These are phyloP conservation scores for Stegophylla sp. DNA, from an alignment of 2,888 invertebrate species.

Conservation along the genomic window DNA sequence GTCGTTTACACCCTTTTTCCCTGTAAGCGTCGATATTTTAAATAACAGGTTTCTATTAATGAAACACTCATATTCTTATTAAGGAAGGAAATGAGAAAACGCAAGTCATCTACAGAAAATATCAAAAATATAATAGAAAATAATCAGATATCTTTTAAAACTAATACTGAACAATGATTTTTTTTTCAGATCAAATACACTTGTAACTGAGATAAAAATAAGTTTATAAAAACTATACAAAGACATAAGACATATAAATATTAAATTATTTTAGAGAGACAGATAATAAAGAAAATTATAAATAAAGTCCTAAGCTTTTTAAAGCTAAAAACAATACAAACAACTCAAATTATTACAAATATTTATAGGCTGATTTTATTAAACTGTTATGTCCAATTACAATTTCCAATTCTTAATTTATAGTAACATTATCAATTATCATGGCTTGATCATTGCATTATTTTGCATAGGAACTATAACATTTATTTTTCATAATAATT, in stretches of 20 bases:
- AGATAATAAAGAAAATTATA: slow-evolving; percentile 1
- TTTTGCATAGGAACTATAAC: slow-evolving; percentile 27
- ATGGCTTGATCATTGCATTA: slow-evolving; percentile 24
- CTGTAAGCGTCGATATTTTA: slow-evolving; percentile 1
- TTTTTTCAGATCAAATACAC: background rate
- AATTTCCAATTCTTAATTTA: slow-evolving; percentile 13
- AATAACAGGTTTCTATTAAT: too few species aligned
- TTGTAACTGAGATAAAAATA: background rate
- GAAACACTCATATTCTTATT: background rate
- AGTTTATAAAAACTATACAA: background rate
- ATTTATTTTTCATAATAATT: slow-evolving; percentile 15
- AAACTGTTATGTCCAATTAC: background rate
- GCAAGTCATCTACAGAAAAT: background rate
- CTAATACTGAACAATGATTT: too few species aligned
- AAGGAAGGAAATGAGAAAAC: too few species aligned
- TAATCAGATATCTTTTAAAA: background rate
- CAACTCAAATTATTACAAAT: background rate
- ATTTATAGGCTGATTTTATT: background rate
- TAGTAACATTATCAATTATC: background rate
- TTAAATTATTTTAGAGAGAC: too few species aligned
- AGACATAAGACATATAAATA: too few species aligned
- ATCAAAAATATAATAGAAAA: background rate
- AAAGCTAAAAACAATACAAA: background rate
- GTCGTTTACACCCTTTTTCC: slow-evolving; percentile 11
- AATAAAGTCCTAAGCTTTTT: background rate